Conservation (phyloP, 2,888 invertebrate species). For the Leptinotarsa peninsularis region DNA sequence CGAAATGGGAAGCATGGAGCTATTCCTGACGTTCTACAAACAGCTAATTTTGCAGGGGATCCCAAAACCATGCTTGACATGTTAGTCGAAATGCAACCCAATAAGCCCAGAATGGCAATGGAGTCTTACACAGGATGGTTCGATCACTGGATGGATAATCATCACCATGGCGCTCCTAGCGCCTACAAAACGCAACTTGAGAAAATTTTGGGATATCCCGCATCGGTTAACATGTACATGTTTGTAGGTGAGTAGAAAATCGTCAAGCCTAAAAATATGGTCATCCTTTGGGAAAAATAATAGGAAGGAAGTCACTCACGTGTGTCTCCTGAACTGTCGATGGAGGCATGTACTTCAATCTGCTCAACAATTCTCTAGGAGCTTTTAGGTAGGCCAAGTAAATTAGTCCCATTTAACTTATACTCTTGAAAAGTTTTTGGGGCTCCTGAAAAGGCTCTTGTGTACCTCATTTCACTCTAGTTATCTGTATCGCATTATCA, state of each 20-base stretch:
- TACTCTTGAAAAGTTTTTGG: too few relatives aligned
- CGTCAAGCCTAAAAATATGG: too few relatives aligned
- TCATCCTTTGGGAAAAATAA: too few relatives aligned
- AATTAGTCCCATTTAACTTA: too few relatives aligned
- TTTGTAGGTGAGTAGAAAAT: constrained; percentile 77
- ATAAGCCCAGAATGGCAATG: constrained; percentile 70
- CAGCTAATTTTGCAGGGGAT: constrained; percentile 69
- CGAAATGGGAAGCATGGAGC: constrained; percentile 48
- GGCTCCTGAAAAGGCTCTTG: too few relatives aligned
- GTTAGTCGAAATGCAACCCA: constrained; percentile 66
- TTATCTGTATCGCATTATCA: too few relatives aligned
- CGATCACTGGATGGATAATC: constrained; percentile 70
- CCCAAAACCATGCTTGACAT: constrained; percentile 64
- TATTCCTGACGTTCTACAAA: constrained; percentile 63
- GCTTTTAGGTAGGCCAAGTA: too few relatives aligned
- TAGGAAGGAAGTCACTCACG: too few relatives aligned
- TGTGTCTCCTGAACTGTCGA: too few relatives aligned
- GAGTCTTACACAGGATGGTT: constrained; percentile 76
- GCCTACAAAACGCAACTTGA: constrained; percentile 53
- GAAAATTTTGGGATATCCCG: constrained; percentile 55
- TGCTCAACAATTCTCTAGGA: too few relatives aligned
- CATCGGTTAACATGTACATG: constrained; percentile 88
- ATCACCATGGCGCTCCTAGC: constrained; percentile 53
- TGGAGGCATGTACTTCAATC: too few relatives aligned
- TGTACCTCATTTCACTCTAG: too few relatives aligned